Percentiles rank a stretch among this genome's conserved stretches.
phyloP scores from a whole-genome alignment of 2,113 vertebrate genomes.

The Myiopsitta monachus region DNA sequence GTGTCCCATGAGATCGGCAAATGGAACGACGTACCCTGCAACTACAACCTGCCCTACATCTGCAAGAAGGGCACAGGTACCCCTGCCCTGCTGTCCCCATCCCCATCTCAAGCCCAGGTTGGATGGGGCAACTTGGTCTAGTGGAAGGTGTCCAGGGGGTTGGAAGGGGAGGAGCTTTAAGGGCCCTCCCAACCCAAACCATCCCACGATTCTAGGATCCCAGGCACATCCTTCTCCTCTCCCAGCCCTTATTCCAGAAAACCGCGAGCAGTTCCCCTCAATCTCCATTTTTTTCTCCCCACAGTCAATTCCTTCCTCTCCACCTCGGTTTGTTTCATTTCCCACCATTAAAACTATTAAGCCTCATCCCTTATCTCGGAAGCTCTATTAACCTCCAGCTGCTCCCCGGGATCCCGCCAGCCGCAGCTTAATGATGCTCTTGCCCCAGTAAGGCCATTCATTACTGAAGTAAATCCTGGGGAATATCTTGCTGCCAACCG shows the following conservation, averaged over 20 bases:
- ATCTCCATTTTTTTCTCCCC: background rate
- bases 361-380: background rate
- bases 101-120: background rate
- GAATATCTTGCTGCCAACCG: background rate
- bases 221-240: background rate
- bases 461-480: background rate
- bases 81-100: rapidly evolving
- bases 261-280: background rate
- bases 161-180: background rate
- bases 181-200: background rate
- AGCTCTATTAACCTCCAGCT: slow-evolving; percentile 18
- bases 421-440: background rate
- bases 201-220: background rate
- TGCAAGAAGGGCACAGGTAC: slow-evolving; percentile 98
- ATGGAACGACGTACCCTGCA: slow-evolving; percentile 98
- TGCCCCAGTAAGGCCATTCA: background rate
- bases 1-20: slow-evolving; percentile 92
- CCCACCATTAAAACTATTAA: slow-evolving; percentile 6
- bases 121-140: background rate
- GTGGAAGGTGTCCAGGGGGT: background rate
- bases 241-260: rapidly evolving
- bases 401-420: background rate
- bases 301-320: background rate
- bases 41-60: slow-evolving; percentile 97
- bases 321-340: background rate